Base-by-base conservation (phyloP, 2,888 invertebrate species). In the Dermolepida albohirtum region DNA sequence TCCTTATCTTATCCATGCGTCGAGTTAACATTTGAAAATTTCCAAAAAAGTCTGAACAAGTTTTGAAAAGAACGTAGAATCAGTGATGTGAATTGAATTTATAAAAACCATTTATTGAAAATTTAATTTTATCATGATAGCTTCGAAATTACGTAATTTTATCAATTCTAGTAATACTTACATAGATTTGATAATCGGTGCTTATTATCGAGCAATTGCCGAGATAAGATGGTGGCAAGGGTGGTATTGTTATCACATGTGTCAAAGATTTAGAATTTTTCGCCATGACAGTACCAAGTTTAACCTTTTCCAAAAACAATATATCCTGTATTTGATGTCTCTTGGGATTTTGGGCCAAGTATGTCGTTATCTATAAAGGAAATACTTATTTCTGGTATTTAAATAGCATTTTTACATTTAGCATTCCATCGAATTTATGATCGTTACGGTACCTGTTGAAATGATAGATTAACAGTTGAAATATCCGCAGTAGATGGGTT, bases 181-280 rank as follows among this genome's bases (percentile, higher is more conserved):
- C 59, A 4, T 29, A 34, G 14, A 62, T 47, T 47, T 47, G 59
- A 7, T 62, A 62, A 14, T 62, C 59, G 11, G 59, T 34, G 10
- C 47, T 27, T 6, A 62, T 62, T 14, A 62, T 47, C 0, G 59
- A 62, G 14, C 47, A 62, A 7, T 47, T 16, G 4, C 44, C 59
- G 11, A 62, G n/a, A n/a, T 44, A 44, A 17, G 47, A 62, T 7
- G 59, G 59, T 7, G 59, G 59, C 47, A 62, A 14, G 1, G 59
- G 59, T n/a, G 59, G 59, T 6, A 62, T 47, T 2, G 11, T 16
- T 10, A 62, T 29, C 34, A 34, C n/a, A 5, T 62, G 34, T 10
- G 17, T 62, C 47, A 44, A 62, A 5, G 59, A 14, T 17, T 62
- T 62, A 1, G 59, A 62, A n/a, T 62, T 47, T 10, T 17, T 29